A percentile compares a stretch with the other conserved stretches of the same genome.
Conservation (phyloP, 2,113 vertebrate species). For the Synodontis membranacea region DNA sequence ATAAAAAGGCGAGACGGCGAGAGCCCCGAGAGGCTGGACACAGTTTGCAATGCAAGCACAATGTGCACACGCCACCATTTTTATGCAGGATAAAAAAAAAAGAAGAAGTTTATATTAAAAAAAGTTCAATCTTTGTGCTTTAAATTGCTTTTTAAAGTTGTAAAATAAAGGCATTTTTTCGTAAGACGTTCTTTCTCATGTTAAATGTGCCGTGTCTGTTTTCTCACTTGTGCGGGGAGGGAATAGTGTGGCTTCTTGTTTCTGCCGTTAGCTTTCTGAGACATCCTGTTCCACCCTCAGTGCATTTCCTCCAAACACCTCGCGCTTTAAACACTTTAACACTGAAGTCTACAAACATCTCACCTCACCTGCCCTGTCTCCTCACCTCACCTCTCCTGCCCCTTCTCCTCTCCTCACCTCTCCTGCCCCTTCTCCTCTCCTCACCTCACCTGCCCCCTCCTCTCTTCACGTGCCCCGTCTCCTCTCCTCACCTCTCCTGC, state of each 20-base stretch:
- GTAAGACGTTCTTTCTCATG: constrained; percentile 26
- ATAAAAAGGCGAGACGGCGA: constrained; percentile 80
- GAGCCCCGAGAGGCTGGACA: constrained; percentile 83
- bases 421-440: accelerated
- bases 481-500: not conserved
- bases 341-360: not conserved
- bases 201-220: not conserved
- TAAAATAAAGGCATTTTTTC: constrained; percentile 85
- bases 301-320: not conserved
- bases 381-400: not conserved
- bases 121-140: constrained; percentile 86
- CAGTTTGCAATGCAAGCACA: constrained; percentile 94
- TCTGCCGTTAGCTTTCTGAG: not conserved
- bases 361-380: not conserved
- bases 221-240: not conserved
- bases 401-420: not conserved
- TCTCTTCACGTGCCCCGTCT: not conserved
- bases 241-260: not conserved
- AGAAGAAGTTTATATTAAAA: constrained; percentile 83
- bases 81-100: constrained; percentile 74
- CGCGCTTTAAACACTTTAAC: not conserved
- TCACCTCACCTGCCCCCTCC: not conserved
- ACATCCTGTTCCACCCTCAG: not conserved
- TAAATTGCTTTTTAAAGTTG: constrained; percentile 90
- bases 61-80: constrained; percentile 92